Evolutionary conservation across 2,888 invertebrate genomes (phyloP).

Genomic region (Callimorpha dominula): DNA sequence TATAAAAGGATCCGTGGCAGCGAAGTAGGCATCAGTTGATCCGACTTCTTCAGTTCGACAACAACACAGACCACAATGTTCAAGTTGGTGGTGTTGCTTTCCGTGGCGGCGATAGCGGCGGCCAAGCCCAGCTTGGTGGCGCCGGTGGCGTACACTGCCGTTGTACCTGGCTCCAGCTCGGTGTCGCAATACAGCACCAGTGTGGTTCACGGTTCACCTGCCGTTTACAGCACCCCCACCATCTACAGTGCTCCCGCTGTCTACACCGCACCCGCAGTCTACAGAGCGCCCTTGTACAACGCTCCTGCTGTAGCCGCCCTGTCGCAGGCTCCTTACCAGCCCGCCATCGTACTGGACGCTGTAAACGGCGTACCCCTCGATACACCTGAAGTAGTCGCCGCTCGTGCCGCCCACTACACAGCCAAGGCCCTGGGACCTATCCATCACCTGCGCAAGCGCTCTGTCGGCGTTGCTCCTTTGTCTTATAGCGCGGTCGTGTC

Average conservation of each 20-base stretch:
- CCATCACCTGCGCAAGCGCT: slow-evolving; percentile 78
- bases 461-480: slow-evolving; percentile 57
- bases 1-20: slow-evolving; percentile 75
- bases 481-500: slow-evolving; percentile 72
- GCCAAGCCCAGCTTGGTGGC: slow-evolving; percentile 78
- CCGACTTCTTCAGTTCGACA: slow-evolving; percentile 66
- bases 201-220: slow-evolving; percentile 65
- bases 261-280: slow-evolving; percentile 56
- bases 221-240: slow-evolving; percentile 56
- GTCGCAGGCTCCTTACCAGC: slow-evolving; percentile 74
- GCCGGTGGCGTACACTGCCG: slow-evolving; percentile 60
- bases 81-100: slow-evolving; percentile 88
- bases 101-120: slow-evolving; percentile 86
- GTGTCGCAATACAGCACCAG: slow-evolving; percentile 68
- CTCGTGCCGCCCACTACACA: slow-evolving; percentile 79
- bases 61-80: slow-evolving; percentile 83
- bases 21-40: slow-evolving; percentile 75
- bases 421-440: slow-evolving; percentile 76
- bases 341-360: slow-evolving; percentile 79
- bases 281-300: slow-evolving; percentile 60
- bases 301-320: slow-evolving; percentile 38
- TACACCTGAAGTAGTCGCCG: slow-evolving; percentile 83
- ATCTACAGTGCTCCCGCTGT: slow-evolving; percentile 50
- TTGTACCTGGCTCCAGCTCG: slow-evolving; percentile 62
- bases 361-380: slow-evolving; percentile 81